Percentiles rank a stretch among this genome's conserved stretches.
These are phyloP conservation scores for Caenorhabditis briggsae DNA, from an alignment of 1,140 invertebrate genomes.

Conservation along the genomic window DNA sequence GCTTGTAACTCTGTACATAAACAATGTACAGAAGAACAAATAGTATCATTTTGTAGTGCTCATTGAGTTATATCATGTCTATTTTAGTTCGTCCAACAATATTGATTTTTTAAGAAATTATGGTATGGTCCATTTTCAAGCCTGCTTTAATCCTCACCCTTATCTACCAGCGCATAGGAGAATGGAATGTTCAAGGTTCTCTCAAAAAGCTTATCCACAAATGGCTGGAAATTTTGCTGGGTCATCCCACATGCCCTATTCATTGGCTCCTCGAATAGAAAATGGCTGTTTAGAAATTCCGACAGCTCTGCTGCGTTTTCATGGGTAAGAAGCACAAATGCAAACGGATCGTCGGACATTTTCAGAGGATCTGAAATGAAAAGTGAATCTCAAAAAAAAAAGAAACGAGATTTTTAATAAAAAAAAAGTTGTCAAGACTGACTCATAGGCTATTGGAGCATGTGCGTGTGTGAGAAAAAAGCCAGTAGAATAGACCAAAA, in stretches of 20 bases:
- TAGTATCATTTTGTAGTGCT: too few species aligned
- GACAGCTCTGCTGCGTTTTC: neutral
- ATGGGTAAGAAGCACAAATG: neutral
- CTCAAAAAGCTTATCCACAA: slow-evolving; percentile 28
- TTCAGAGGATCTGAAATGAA: neutral
- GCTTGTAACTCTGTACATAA: too few species aligned
- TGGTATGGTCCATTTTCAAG: too few species aligned
- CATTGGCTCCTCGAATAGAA: slow-evolving; percentile 5
- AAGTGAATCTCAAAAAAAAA: neutral
- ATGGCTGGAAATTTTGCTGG: neutral
- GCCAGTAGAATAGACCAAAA: neutral
- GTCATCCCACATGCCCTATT: slow-evolving; percentile 10
- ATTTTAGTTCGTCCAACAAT: too few species aligned
- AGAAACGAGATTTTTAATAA: neutral
- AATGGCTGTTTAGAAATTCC: slow-evolving; percentile 12
- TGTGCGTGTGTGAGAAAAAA: neutral
- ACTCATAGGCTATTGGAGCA: slow-evolving; percentile 10
- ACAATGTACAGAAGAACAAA: too few species aligned
- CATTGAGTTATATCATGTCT: too few species aligned
- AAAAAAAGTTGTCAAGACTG: neutral
- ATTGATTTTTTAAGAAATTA: too few species aligned
- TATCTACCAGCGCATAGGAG: neutral
- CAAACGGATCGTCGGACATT: neutral
- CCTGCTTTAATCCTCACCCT: neutral
- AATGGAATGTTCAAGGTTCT: slow-evolving; percentile 14